Base-by-base conservation (phyloP, 2,797 vertebrate genomes). In the Mormyrus hasselquistii region DNA sequence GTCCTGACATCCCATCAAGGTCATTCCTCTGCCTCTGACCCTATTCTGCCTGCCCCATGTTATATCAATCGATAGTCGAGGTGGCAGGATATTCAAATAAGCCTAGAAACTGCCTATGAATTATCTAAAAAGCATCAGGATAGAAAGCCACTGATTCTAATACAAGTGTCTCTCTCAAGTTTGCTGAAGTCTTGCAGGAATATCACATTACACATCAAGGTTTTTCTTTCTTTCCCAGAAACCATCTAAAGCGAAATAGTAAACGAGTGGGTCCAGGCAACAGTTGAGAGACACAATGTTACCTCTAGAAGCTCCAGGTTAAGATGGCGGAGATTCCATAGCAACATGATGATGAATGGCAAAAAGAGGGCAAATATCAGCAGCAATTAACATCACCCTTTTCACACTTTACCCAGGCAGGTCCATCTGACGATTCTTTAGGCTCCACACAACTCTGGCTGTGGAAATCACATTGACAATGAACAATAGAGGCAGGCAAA, bases 241-340 rank as follows among this genome's bases (percentile, higher is more conserved):
- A 83, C 34, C 38, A 29, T 62, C 53, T n/a, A 88, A 25, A 22
- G 76, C n/a, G 5, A 88, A 88, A 84, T 88, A 88, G 12, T 88
- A 88, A 44, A 88, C 55, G 1, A 88, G 41, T 59, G 88, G 88
- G n/a, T 88, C 88, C 22, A 88, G 9, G 38, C 88, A 88, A 47
- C 83, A 47, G 14, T 69, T 2, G 44, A 29, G 10, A 9, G 55
- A 86, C 79, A 85, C 47, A 62, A 5, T 12, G 22, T 41, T 25
- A 44, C 16, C 14, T 41, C 47, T 29, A 65, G 0, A 22, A 14
- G 6, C 16, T 47, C 1, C 14, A 83, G 0, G 10, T 55, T 1
- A 4, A 19, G 9, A 1, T 50, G 3, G 2, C 0, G 3, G 59
- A 65, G 22, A 65, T 65, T 65, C n/a, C 38, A 29, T 3, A 84